Base-by-base conservation (phyloP, 1,140 invertebrate genomes). In the Euwallacea similis region DNA sequence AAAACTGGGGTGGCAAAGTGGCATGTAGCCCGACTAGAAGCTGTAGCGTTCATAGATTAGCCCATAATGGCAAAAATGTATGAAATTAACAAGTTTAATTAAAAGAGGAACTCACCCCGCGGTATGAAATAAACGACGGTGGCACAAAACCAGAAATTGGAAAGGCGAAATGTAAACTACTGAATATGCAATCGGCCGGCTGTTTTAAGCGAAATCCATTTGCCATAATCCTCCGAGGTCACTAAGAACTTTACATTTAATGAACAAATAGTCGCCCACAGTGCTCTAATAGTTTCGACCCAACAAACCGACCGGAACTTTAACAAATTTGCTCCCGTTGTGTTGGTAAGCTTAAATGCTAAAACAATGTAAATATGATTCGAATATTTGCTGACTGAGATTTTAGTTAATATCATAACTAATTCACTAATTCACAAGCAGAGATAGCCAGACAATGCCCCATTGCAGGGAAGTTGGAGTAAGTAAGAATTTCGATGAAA, bases 151-250 rank as follows among this genome's bases (percentile, higher is more conserved):
- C 61, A 65, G 69, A 46, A 64, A 65, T 58, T 64, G 46, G 61
- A 65, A 70, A 60, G 63, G 63, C 63, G 63, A 66, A 72, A 72
- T 61, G 70, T 66, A 72, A 72, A 72, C 70, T 72, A 72, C 54
- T 72, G 63, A 72, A 72, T 72, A 72, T 72, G 70, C 70, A 66
- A 61, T 64, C 47, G 56, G 54, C 65, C 63, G 62, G 63, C 58
- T 66, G 70, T 66, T 71, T 60, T 71, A 71, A 71, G 69, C 64
- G 46, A 66, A 72, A 72, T 72, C 70, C 70, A 72, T 72, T 72
- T 66, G 58, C 63, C 58, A 54, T 72, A 72, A 72, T 72, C 70
- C 70, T 42, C 13, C 11, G 70, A 72, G 64, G 64, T 66, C 55
- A 54, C 69, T 54, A 71, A 65, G 69, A 71, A 63, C 70, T 72